Evolutionary conservation across 2,888 invertebrate genomes (phyloP).

Genomic region (Achlya flavicornis): DNA sequence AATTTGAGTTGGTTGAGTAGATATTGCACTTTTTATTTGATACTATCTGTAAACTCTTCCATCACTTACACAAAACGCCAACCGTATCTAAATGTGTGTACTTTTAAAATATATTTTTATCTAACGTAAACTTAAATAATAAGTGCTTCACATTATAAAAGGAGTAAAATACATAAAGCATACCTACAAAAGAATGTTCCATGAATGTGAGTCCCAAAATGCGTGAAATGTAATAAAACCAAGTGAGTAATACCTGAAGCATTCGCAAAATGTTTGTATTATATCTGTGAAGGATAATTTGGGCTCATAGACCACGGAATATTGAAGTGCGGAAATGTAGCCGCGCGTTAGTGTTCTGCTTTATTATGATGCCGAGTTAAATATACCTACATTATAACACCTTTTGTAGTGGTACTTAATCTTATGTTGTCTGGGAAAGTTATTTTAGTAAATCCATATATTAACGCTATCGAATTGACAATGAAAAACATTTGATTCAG

Average conservation of each 20-base stretch:
- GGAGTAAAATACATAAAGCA: neutral
- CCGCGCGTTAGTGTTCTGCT: neutral
- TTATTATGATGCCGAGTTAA: neutral
- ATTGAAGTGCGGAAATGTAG: conserved; percentile 2
- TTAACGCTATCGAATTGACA: too few species aligned
- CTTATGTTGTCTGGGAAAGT: neutral
- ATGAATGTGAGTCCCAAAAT: conserved; percentile 18
- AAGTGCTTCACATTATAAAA: neutral
- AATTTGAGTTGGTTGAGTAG: too few species aligned
- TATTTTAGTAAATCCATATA: too few species aligned
- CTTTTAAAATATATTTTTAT: too few species aligned
- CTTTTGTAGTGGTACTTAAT: neutral
- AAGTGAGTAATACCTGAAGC: neutral
- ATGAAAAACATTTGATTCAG: too few species aligned
- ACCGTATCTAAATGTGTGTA: too few species aligned
- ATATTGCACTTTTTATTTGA: too few species aligned
- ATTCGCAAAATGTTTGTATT: neutral
- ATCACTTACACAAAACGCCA: too few species aligned
- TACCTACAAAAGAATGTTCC: neutral
- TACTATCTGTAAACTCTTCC: too few species aligned
- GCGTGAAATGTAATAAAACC: conserved; percentile 34
- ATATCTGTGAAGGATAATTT: neutral
- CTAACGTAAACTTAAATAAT: neutral
- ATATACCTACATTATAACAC: neutral
- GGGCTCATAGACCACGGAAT: neutral